Conservation (phyloP, 2,797 vertebrate species). For the Urocyon cinereoargenteus region DNA sequence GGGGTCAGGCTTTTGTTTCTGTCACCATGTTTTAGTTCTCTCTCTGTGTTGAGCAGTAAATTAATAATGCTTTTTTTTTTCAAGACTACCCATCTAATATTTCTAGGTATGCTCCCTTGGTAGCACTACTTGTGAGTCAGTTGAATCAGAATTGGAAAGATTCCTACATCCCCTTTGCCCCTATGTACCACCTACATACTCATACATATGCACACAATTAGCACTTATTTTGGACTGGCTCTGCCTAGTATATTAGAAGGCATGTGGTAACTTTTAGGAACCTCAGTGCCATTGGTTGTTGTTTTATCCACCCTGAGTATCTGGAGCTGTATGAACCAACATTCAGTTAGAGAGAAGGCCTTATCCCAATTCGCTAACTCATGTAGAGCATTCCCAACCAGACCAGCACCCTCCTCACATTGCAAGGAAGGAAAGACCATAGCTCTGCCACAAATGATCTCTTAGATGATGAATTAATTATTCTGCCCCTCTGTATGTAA, state of each 20-base stretch:
- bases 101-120: background rate
- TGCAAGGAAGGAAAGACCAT: background rate
- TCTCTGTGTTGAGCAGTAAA: background rate
- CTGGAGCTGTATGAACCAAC: background rate
- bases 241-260: background rate
- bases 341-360: background rate
- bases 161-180: accelerated
- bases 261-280: background rate
- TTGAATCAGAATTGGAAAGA: background rate
- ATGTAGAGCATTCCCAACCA: background rate
- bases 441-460: background rate
- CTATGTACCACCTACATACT: background rate
- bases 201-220: background rate
- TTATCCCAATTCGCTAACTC: background rate
- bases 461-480: background rate
- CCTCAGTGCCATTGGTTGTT: background rate
- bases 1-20: background rate
- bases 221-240: background rate
- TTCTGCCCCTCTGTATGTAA: background rate
- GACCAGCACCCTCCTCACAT: background rate
- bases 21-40: background rate
- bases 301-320: background rate
- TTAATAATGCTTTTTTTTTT: background rate
- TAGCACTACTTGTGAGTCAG: background rate
- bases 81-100: background rate